Base-by-base conservation (phyloP, 2,797 vertebrate genomes). In the Bovichtus diacanthus region DNA sequence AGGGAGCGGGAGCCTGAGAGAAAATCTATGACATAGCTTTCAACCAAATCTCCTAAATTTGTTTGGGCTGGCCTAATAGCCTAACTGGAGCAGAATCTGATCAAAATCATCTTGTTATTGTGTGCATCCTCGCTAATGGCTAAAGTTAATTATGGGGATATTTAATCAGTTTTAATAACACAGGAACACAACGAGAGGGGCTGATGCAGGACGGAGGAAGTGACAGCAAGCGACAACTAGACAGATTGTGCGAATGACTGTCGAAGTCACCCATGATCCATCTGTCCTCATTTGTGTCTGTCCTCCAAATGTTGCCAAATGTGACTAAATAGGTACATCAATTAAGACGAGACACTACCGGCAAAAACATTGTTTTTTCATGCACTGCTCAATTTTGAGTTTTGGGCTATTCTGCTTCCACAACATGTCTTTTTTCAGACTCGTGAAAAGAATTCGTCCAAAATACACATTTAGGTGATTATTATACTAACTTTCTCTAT, bases 41-140 rank as follows among this genome's bases (percentile, higher is more conserved):
- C 85, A 92, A 88, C 81, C 84, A 93, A 93, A 94, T 91, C 90
- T 88, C 80, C 85, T 92, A 87, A 87, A 93, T 92, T 85, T 88
- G 88, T 94, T 89, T 89, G 89, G 87, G 89, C 86, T 86, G 92
- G 79, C 89, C 83, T 87, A 80, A 90, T 90, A 88, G 86, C 87
- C 87, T 80, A 93, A 93, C 85, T 94, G 91, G 93, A 91, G 90
- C 93, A 93, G 89, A 93, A 92, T 88, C 87, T 91, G 88, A 94
- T 94, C 80, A 81, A 78, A 88, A 92, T 89, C 82, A 83, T 85
- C 79, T 89, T 83, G 82, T 89, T 82, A 90, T 90, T 85, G 81
- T 72, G 90, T 47, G 60, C 83, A 76, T 83, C 83, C 70, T 84
- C 83, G 21, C 80, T 90, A 92, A 93, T 93, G 93, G 93, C 88